These are phyloP conservation scores for Cladopsammia gracilis DNA, from an alignment of 64 coral and sea anemone genomes.

Conservation along the genomic window DNA sequence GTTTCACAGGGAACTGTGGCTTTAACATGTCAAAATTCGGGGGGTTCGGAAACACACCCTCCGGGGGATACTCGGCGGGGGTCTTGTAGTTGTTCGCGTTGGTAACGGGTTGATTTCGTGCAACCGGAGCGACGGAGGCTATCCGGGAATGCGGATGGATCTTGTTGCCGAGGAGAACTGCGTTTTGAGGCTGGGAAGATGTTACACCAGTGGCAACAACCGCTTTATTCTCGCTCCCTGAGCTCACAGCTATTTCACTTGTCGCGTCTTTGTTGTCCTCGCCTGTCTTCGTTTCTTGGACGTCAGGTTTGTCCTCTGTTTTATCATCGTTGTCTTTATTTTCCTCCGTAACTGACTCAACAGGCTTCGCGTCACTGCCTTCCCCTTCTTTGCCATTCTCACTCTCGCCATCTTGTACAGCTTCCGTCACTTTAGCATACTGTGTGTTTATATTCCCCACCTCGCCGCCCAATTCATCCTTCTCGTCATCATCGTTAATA, in stretches of 20 bases:
- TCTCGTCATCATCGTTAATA: slow-evolving; percentile 71
- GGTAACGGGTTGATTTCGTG: neutral
- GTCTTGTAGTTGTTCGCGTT: slow-evolving; percentile 3
- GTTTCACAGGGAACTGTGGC: slow-evolving; percentile 10
- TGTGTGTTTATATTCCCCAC: neutral
- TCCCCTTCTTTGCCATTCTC: slow-evolving; percentile 13
- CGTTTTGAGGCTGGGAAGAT: neutral
- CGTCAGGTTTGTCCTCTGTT: neutral
- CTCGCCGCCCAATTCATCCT: slow-evolving; percentile 9
- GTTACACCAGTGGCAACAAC: neutral
- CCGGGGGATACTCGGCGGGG: neutral
- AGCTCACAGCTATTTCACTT: neutral
- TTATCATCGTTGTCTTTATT: neutral
- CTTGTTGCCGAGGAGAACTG: neutral
- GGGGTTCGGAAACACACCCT: slow-evolving; percentile 26
- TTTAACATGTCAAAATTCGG: slow-evolving; percentile 30
- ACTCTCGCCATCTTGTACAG: neutral
- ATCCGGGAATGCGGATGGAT: slow-evolving; percentile 36
- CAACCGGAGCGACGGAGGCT: slow-evolving; percentile 38
- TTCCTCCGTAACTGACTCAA: neutral
- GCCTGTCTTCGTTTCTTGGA: neutral
- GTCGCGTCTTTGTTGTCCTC: neutral
- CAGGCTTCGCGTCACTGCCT: neutral
- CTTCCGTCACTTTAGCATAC: neutral
- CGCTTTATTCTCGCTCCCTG: neutral